Conservation (phyloP, 2,888 invertebrate species). For the Eupithecia pulchellata region DNA sequence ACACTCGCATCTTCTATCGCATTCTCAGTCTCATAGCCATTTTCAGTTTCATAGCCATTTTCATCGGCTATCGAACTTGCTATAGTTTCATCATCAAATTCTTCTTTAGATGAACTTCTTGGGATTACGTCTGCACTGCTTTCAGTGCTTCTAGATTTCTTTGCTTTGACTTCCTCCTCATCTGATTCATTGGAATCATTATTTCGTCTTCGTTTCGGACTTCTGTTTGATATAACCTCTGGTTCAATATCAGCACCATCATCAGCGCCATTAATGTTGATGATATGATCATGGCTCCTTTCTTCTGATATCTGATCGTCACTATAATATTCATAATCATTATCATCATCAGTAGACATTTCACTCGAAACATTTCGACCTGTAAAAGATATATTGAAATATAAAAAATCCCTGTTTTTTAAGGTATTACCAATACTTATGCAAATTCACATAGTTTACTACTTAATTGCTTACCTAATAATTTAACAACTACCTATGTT, state of each 20-base stretch:
- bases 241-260: background rate
- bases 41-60: background rate
- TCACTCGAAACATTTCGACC: background rate
- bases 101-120: background rate
- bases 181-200: background rate
- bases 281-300: background rate
- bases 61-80: background rate
- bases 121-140: background rate
- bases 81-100: background rate
- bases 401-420: no score
- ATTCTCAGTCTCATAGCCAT: background rate
- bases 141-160: conserved; percentile 11
- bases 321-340: background rate
- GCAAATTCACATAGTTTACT: no score
- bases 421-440: no score
- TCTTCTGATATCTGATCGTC: background rate
- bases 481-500: no score
- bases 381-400: background rate
- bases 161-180: background rate
- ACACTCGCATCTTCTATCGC: background rate
- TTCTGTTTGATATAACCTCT: background rate
- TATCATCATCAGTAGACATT: background rate
- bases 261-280: background rate
- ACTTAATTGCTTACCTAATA: no score
- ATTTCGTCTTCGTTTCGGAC: background rate